phyloP scores from a whole-genome alignment of 2,888 invertebrate genomes.

The Thumatha senex region DNA sequence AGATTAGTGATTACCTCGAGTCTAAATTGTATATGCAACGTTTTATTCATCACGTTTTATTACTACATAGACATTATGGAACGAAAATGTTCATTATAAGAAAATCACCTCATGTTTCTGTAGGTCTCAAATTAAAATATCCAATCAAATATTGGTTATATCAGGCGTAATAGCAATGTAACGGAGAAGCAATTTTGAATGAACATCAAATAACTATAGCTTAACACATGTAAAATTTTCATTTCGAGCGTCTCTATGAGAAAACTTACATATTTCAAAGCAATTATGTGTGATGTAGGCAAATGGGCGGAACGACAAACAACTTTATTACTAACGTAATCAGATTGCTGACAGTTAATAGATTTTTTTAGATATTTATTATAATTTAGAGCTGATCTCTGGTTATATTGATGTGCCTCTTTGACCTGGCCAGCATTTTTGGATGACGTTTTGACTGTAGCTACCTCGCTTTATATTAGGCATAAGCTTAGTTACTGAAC shows the following conservation, averaged over 20 bases:
- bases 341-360: slow-evolving; percentile 50
- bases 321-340: slow-evolving; percentile 72
- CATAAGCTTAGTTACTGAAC: too few relatives aligned
- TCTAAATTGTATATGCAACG: slow-evolving; percentile 3
- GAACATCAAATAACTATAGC: slow-evolving; percentile 44
- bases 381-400: background rate
- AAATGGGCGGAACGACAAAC: slow-evolving; percentile 56
- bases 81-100: slow-evolving; percentile 13
- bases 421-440: too few relatives aligned
- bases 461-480: too few relatives aligned
- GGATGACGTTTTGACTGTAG: too few relatives aligned
- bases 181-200: slow-evolving; percentile 46
- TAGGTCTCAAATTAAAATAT: slow-evolving; percentile 28
- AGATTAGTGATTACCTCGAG: background rate
- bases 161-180: slow-evolving; percentile 34
- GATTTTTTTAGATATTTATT: slow-evolving; percentile 32
- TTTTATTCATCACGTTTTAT: slow-evolving; percentile 6
- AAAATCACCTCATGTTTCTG: slow-evolving; percentile 25
- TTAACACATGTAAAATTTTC: slow-evolving; percentile 35
- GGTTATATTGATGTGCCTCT: too few relatives aligned
- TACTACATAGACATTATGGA: slow-evolving; percentile 4
- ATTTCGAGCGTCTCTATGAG: slow-evolving; percentile 52
- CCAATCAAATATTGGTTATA: slow-evolving; percentile 34
- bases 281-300: slow-evolving; percentile 57
- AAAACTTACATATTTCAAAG: slow-evolving; percentile 48